Conservation (phyloP, 1,140 invertebrate species). For the Lepidotrigona ventralis region DNA sequence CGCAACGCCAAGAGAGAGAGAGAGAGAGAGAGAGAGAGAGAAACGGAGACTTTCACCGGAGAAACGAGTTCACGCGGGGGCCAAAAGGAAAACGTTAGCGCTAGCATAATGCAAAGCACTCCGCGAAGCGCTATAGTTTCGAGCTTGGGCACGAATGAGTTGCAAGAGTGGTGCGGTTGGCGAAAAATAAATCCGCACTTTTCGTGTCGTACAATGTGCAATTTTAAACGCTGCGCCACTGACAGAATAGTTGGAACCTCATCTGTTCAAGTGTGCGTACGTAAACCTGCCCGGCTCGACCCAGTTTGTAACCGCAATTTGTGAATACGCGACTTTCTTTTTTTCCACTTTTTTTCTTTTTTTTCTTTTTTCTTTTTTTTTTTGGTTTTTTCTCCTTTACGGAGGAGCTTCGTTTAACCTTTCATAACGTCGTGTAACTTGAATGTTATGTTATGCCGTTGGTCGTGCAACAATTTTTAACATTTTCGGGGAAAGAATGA, state of each 20-base stretch:
- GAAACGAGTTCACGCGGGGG: background rate
- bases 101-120: conserved; percentile 34
- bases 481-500: no score
- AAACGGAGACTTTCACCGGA: background rate
- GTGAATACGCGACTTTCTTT: background rate
- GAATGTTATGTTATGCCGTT: no score
- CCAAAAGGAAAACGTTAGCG: conserved; percentile 42
- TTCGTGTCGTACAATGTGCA: conserved; percentile 60
- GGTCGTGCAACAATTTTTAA: no score
- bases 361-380: background rate
- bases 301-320: background rate
- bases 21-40: no score
- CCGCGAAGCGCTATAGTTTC: background rate
- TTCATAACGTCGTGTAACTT: no score
- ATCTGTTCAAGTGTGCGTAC: conserved; percentile 43
- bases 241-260: conserved; percentile 38
- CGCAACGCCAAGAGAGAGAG: background rate
- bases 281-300: conserved; percentile 10
- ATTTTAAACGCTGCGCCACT: conserved; percentile 61
- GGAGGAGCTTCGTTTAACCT: background rate
- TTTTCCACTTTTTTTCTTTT: background rate
- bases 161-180: conserved; percentile 30
- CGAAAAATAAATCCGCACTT: conserved; percentile 63
- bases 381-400: background rate
- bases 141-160: background rate